Percentiles rank a stretch among this genome's conserved stretches.
Evolutionary conservation across 2,113 vertebrate genomes (phyloP).

Genomic region (Oostethus manadensis): DNA sequence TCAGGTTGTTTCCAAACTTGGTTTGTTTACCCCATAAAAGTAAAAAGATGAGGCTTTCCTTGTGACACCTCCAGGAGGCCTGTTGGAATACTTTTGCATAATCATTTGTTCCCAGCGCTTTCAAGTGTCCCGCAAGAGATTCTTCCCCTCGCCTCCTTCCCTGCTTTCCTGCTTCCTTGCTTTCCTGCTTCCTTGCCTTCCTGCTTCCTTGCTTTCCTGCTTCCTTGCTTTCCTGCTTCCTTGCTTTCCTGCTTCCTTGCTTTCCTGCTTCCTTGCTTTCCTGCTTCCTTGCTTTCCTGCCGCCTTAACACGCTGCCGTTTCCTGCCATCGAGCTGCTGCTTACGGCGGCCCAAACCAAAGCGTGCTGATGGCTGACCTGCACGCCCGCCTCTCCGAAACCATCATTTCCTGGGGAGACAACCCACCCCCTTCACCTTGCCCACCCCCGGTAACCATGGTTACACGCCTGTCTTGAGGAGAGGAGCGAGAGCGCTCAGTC

Average conservation of each 20-base stretch:
- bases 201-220: slow-evolving; percentile 27
- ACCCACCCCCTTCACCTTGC: too few relatives aligned
- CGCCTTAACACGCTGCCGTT: slow-evolving; percentile 4
- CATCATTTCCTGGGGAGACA: slow-evolving; percentile 13
- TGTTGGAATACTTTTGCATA: slow-evolving; percentile 16
- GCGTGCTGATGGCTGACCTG: not conserved
- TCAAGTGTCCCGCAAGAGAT: slow-evolving; percentile 39
- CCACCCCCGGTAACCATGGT: slow-evolving; percentile 47
- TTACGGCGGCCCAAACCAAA: slow-evolving; percentile 33
- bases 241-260: slow-evolving; percentile 3
- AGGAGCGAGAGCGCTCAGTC: slow-evolving; percentile 30
- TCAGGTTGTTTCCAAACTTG: too few relatives aligned
- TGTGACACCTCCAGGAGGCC: not conserved
- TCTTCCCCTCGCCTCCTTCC: slow-evolving; percentile 34
- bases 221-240: slow-evolving; percentile 34
- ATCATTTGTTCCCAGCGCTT: slow-evolving; percentile 40
- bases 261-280: slow-evolving; percentile 31
- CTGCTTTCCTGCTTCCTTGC: slow-evolving; percentile 20
- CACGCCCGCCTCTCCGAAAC: not conserved
- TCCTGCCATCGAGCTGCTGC: slow-evolving; percentile 18
- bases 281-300: slow-evolving; percentile 27
- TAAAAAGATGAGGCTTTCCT: not conserved
- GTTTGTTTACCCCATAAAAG: not conserved
- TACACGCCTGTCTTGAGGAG: slow-evolving; percentile 26
- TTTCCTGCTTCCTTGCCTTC: slow-evolving; percentile 16